A percentile compares a stretch with the other conserved stretches of the same genome.
Evolutionary conservation across 1,140 invertebrate genomes (phyloP).

Genomic region (Argopecten irradians): DNA sequence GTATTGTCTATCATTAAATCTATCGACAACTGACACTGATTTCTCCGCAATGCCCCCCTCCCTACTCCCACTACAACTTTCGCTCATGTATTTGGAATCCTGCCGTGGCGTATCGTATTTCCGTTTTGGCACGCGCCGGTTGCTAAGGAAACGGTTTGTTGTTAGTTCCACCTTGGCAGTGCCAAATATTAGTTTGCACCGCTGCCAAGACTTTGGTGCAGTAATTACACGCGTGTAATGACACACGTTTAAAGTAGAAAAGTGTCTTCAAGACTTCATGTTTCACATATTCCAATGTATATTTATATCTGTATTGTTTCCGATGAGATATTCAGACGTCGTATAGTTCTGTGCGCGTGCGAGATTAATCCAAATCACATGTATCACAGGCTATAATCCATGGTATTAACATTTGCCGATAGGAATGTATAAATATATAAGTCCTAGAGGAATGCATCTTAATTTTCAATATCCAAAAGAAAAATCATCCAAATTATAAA

Average conservation of each 20-base stretch:
- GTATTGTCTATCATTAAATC: not conserved
- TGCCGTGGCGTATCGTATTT: not conserved
- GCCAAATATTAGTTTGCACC: slow-evolving; percentile 2
- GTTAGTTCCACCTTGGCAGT: not conserved
- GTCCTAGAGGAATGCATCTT: not conserved
- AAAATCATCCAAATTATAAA: not conserved
- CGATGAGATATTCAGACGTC: not conserved
- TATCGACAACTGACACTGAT: not conserved
- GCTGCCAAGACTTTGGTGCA: not conserved
- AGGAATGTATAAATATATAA: not conserved
- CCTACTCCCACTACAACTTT: slow-evolving; percentile 4
- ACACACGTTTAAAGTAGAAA: no score
- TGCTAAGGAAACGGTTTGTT: not conserved
- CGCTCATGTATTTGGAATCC: not conserved
- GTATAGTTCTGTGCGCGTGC: not conserved
- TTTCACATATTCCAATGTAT: not conserved
- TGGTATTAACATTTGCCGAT: not conserved
- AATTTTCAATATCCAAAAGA: not conserved
- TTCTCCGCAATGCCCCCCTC: not conserved
- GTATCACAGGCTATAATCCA: not conserved
- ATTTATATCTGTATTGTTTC: not conserved
- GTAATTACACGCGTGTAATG: not conserved
- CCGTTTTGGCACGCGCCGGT: slow-evolving; percentile 19
- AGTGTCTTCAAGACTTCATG: not conserved
- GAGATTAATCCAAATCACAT: not conserved